Base-by-base conservation (phyloP, 2,797 vertebrate genomes). In the Odontamblyopus rebecca region DNA sequence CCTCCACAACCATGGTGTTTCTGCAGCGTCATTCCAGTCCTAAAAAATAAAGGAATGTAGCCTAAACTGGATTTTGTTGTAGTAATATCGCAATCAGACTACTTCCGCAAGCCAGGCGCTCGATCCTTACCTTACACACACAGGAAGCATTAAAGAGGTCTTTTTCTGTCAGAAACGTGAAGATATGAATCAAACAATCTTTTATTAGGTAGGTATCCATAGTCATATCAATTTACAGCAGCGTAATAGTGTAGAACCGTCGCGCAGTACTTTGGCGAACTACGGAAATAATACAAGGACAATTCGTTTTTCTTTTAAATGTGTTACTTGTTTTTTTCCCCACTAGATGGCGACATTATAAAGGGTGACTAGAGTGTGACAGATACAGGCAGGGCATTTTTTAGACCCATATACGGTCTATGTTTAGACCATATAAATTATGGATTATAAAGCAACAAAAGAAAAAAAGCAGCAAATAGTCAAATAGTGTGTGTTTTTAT, bases 181-280 rank as follows among this genome's bases (percentile, higher is more conserved):
- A 95, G 5, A 95, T 68, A 0, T 90, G 85, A 68, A 93, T 87
- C 0, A 95, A 84, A 30, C 94, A 92, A 61, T 95, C 93, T 0
- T 73, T 2, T 6, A 89, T 88, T 15, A 95, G 57, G 19, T 27
- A 12, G 0, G 13, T 23, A 2, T 90, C 88, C 92, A 92, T 92
- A 0, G 0, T 72, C 51, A 19, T 6, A 18, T 54, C 38, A 1
- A 26, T 19, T 13, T 0, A 41, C 30, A 1, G 1, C 0, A 4
- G 15, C 50, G 41, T 7, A 13, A 3, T 7, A 4, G 4, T 7
- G 19, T 27, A 19, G 65, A 41, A 61, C 2, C 5, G 0, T 0
- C 0, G 12, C 13, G 13, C 29, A 60, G 9, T 51, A 62, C 2
- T 26, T 26, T 1, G 18, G 4, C 1, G 44, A 67, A 5, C 79